Evolutionary conservation across 1,140 invertebrate genomes (phyloP).

Genomic region (Drosophila pandora): DNA sequence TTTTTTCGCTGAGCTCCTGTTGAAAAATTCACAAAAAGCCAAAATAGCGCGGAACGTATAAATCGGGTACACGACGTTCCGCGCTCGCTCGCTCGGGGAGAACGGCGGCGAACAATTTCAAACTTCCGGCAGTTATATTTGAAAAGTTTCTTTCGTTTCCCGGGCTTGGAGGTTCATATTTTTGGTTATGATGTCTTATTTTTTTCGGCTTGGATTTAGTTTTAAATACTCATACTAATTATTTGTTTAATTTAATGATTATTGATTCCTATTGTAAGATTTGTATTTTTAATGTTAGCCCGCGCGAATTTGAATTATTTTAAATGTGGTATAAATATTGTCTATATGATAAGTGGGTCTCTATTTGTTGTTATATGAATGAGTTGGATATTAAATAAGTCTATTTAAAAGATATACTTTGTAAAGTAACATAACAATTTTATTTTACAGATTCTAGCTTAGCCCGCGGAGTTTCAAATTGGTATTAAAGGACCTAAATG

Average conservation of each 20-base stretch:
- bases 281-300: not conserved
- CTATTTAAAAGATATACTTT: too few relatives aligned
- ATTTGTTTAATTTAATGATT: not conserved
- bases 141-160: not conserved
- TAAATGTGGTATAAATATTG: not conserved
- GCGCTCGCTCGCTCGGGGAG: slow-evolving; percentile 37
- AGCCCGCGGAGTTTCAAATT: too few relatives aligned
- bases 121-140: slow-evolving; percentile 1
- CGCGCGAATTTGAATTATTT: not conserved
- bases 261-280: not conserved
- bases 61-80: slow-evolving; percentile 49
- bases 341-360: not conserved
- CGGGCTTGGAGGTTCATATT: not conserved
- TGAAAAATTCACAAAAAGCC: slow-evolving; percentile 81
- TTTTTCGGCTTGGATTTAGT: not conserved
- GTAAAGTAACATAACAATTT: too few relatives aligned
- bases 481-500: too few relatives aligned
- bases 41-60: slow-evolving; percentile 80
- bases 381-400: too few relatives aligned
- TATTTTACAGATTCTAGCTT: too few relatives aligned
- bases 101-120: slow-evolving; percentile 17
- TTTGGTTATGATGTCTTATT: not conserved
- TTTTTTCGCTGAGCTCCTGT: slow-evolving; percentile 56
- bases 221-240: not conserved
- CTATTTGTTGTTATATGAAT: not conserved